Percentiles rank a stretch among this genome's conserved stretches.
These are phyloP conservation scores for Trissolcus brochymenae DNA, from an alignment of 2,888 invertebrate genomes.

Conservation along the genomic window DNA sequence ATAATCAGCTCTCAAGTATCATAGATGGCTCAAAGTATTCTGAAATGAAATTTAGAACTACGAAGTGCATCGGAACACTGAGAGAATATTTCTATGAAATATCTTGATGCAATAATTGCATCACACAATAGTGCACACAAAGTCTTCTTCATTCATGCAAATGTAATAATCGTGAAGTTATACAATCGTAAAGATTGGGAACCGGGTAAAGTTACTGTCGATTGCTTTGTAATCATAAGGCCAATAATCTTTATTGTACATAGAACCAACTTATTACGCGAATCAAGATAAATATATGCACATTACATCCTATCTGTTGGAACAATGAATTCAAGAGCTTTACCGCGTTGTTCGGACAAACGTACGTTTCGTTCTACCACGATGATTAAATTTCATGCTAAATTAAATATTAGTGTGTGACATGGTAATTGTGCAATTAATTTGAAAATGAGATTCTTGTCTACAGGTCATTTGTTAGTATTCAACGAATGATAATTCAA, in stretches of 20 bases:
- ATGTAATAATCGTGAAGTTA: slow-evolving; percentile 33
- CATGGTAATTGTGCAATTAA: slow-evolving; percentile 16
- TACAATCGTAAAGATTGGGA: slow-evolving; percentile 17
- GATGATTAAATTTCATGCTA: slow-evolving; percentile 26
- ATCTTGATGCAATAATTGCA: slow-evolving; percentile 50
- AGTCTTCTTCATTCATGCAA: slow-evolving; percentile 27
- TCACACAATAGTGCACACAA: slow-evolving; percentile 20
- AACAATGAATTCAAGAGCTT: slow-evolving; percentile 11
- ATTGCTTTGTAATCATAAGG: slow-evolving; percentile 37
- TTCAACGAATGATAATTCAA: slow-evolving; percentile 19
- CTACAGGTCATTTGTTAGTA: slow-evolving; percentile 11
- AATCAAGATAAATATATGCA: slow-evolving; percentile 14
- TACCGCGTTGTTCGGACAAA: background rate
- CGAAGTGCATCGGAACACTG: background rate
- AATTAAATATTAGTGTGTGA: slow-evolving; percentile 34
- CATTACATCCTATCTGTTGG: background rate
- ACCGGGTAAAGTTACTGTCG: slow-evolving; percentile 29
- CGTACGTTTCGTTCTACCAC: slow-evolving; percentile 4
- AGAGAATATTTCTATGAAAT: slow-evolving; percentile 52
- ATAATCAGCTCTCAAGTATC: too few relatives aligned
- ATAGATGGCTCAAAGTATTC: too few relatives aligned
- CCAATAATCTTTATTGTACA: slow-evolving; percentile 20
- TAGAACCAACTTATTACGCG: slow-evolving; percentile 5
- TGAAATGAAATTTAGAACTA: too few relatives aligned
- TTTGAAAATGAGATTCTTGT: slow-evolving; percentile 28